These are phyloP conservation scores for Mesorhabditis sp. DNA, from an alignment of 2,888 invertebrate species.

Conservation along the genomic window DNA sequence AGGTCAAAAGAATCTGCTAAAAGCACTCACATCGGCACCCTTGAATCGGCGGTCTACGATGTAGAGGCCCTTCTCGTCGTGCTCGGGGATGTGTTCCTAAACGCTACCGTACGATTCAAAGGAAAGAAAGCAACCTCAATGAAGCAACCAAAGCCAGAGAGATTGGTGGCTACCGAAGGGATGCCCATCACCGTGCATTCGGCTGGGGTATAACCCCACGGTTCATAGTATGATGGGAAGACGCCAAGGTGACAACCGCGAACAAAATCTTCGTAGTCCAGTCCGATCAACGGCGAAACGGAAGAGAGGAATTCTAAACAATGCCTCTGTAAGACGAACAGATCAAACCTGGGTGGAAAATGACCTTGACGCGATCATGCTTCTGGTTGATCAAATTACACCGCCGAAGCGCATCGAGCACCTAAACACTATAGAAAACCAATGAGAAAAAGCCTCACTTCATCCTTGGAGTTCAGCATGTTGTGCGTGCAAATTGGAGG, in stretches of 20 bases:
- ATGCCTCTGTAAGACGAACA: background rate
- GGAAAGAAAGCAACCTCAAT: constrained; percentile 26
- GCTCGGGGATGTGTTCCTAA: constrained; percentile 86
- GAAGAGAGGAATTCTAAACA: constrained; percentile 83
- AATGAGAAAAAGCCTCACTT: constrained; percentile 58
- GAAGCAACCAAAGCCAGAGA: constrained; percentile 73
- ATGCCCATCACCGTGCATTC: constrained; percentile 99
- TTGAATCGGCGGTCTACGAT: constrained; percentile 90
- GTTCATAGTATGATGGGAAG: constrained; percentile 98
- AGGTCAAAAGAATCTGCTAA: no score
- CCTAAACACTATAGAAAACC: constrained; percentile 65
- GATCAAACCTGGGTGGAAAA: constrained; percentile 81
- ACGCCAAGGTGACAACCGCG: constrained; percentile 94
- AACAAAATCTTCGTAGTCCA: constrained; percentile 99
- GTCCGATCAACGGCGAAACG: constrained; percentile 91
- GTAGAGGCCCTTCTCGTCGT: constrained; percentile 93
- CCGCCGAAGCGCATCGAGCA: constrained; percentile 78
- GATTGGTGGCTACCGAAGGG: constrained; percentile 92
- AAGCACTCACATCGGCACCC: constrained; percentile 68
- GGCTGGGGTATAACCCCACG: constrained; percentile 80
- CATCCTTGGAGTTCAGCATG: constrained; percentile 79
- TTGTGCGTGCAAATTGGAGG: constrained; percentile 99
- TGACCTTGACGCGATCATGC: constrained; percentile 90
- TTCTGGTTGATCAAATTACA: constrained; percentile 90
- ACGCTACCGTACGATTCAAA: constrained; percentile 79